These are phyloP conservation scores for Collichthys lucidus DNA, from an alignment of 2,113 vertebrate genomes.

Conservation along the genomic window DNA sequence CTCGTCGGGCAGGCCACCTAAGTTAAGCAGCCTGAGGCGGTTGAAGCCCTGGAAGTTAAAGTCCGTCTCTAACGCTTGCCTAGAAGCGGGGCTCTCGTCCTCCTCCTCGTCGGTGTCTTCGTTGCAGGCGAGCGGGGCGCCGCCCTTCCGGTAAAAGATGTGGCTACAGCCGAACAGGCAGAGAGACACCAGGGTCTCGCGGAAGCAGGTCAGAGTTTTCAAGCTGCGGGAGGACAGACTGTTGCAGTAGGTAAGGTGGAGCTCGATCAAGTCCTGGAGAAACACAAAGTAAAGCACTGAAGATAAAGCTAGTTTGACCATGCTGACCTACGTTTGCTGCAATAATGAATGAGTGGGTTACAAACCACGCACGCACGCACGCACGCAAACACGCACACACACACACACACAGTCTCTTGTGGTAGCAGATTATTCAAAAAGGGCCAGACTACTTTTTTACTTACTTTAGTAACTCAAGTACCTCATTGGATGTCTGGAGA, in stretches of 20 bases:
- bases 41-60: constrained; percentile 96
- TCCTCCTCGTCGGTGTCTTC: constrained; percentile 92
- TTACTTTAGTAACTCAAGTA: too few relatives aligned
- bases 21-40: constrained; percentile 92
- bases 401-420: too few relatives aligned
- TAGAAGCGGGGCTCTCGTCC: constrained; percentile 87
- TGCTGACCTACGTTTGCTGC: too few relatives aligned
- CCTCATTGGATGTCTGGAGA: too few relatives aligned
- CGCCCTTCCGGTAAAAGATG: constrained; percentile 91
- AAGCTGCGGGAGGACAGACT: constrained; percentile 93
- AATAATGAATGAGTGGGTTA: too few relatives aligned
- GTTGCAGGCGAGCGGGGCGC: constrained; percentile 88
- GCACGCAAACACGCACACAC: too few relatives aligned
- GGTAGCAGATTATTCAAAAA: too few relatives aligned
- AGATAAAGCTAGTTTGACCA: not conserved
- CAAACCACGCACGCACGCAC: too few relatives aligned
- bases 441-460: too few relatives aligned
- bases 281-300: not conserved
- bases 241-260: constrained; percentile 95
- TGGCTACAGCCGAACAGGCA: constrained; percentile 94
- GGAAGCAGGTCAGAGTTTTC: constrained; percentile 90
- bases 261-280: constrained; percentile 94
- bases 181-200: constrained; percentile 92
- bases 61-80: constrained; percentile 90
- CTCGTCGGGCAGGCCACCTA: constrained; percentile 90